A percentile compares a stretch with the other conserved stretches of the same genome.
These are phyloP conservation scores for Hydrophis major DNA, from an alignment of 2,797 vertebrate genomes.

Conservation along the genomic window DNA sequence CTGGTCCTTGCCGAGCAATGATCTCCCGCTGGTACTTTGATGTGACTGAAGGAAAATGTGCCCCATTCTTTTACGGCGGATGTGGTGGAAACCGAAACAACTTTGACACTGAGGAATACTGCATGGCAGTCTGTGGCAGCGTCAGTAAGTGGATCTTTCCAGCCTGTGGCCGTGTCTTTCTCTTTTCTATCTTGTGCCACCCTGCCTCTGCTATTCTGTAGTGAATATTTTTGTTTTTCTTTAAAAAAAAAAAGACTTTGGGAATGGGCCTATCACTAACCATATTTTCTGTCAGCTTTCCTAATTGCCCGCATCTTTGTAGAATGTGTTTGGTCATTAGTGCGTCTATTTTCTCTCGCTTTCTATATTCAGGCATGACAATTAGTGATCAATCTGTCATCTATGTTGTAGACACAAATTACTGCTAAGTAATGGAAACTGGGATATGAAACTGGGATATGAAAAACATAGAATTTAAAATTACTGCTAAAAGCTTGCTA, in stretches of 20 bases:
- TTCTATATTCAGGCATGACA: conserved; percentile 52
- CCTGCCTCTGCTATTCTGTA: conserved; percentile 52
- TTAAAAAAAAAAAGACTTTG: conserved; percentile 3
- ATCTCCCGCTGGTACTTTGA: conserved; percentile 98
- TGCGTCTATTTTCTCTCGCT: conserved; percentile 25
- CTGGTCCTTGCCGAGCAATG: conserved; percentile 92
- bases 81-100: conserved; percentile 99
- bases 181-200: conserved; percentile 44
- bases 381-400: conserved; percentile 32
- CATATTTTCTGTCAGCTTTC: conserved; percentile 41
- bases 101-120: conserved; percentile 98
- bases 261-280: conserved; percentile 68
- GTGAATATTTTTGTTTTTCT: conserved; percentile 31
- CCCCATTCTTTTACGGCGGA: conserved; percentile 96
- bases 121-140: conserved; percentile 95
- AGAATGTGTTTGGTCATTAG: conserved; percentile 33
- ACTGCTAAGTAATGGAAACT: conserved; percentile 31
- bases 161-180: conserved; percentile 54
- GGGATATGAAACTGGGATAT: conserved; percentile 20
- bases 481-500: conserved; percentile 8
- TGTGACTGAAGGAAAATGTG: conserved; percentile 88
- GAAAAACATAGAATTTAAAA: not conserved
- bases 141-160: conserved; percentile 88
- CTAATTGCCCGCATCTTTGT: conserved; percentile 51
- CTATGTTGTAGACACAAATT: conserved; percentile 3